Evolutionary conservation across 2,113 vertebrate species (phyloP).

Genomic region (Dipodomys stephensi): DNA sequence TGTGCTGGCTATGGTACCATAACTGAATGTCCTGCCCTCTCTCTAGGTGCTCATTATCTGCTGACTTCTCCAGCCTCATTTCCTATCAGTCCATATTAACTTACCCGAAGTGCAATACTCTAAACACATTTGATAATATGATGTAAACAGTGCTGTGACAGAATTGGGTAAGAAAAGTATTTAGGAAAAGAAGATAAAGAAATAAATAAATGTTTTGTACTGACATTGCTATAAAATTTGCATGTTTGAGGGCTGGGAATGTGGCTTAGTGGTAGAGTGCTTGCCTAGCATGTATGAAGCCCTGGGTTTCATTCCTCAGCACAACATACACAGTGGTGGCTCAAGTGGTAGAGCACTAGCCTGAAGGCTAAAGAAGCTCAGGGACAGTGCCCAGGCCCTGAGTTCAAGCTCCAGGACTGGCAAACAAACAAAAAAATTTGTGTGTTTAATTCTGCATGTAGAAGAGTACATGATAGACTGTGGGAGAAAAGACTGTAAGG

Average conservation of each 20-base stretch:
- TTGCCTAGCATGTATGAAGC: no score
- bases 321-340: no score
- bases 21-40: neutral
- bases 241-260: neutral
- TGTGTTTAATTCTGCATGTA: neutral
- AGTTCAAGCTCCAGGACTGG: no score
- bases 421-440: no score
- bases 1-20: neutral
- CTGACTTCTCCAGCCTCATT: neutral
- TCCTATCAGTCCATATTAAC: neutral
- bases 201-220: neutral
- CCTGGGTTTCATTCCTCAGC: no score
- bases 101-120: neutral
- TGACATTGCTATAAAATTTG: constrained; percentile 6
- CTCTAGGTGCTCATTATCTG: neutral
- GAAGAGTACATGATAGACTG: neutral
- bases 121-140: neutral
- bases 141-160: neutral
- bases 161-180: neutral
- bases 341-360: no score
- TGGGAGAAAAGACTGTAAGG: neutral
- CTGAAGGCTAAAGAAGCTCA: no score
- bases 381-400: no score
- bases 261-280: no score
- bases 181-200: constrained; percentile 29